Conservation (phyloP, 2,888 invertebrate genomes). For the Heliconius ethilla region DNA sequence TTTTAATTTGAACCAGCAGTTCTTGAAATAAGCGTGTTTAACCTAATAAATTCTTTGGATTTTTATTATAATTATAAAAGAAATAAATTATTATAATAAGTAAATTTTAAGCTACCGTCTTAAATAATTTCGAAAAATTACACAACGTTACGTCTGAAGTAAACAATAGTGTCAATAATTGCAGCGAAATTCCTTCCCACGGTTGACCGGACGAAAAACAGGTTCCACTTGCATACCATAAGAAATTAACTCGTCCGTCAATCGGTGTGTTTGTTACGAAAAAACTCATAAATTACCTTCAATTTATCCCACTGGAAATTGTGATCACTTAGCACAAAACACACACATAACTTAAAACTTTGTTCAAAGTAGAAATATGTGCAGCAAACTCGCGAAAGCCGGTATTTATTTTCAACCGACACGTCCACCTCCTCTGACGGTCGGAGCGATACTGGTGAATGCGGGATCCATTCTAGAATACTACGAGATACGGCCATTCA, state of each 20-base stretch:
- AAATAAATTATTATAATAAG: background rate
- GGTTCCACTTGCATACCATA: constrained; percentile 72
- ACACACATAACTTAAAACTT: constrained; percentile 70
- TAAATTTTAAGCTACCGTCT: background rate
- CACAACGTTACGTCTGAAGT: constrained; percentile 25
- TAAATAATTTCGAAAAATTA: constrained; percentile 11
- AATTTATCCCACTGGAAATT: constrained; percentile 31
- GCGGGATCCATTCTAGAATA: constrained; percentile 73
- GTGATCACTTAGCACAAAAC: constrained; percentile 43
- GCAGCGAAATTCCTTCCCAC: constrained; percentile 74
- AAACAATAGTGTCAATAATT: constrained; percentile 48
- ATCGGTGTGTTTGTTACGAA: constrained; percentile 52
- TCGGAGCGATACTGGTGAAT: constrained; percentile 67
- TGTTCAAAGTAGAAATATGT: constrained; percentile 66
- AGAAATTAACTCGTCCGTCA: constrained; percentile 68
- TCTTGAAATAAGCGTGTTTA: background rate
- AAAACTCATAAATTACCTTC: constrained; percentile 57
- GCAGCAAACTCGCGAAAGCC: constrained; percentile 62
- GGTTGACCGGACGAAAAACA: constrained; percentile 74
- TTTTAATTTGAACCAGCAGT: background rate
- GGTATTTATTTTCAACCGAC: constrained; percentile 46
- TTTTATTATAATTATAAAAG: background rate
- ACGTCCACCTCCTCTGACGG: constrained; percentile 48
- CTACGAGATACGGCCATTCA: constrained; percentile 79
- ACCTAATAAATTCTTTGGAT: background rate